phyloP scores from a whole-genome alignment of 2,888 invertebrate genomes.

The Leptinotarsa rubiginosa region DNA sequence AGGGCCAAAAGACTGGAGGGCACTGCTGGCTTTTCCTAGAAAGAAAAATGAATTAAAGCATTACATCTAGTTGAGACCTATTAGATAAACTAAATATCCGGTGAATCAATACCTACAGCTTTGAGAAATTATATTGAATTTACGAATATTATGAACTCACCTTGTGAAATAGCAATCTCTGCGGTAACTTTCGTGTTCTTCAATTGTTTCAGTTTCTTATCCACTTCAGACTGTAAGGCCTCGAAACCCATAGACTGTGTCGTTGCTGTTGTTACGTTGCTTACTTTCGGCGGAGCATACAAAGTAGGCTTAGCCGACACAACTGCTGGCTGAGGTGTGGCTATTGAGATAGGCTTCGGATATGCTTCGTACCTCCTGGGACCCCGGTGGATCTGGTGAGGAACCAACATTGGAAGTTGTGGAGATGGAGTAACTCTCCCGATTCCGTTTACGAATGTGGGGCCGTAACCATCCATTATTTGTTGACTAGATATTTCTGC shows the following conservation, averaged over 20 bases:
- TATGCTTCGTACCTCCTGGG: constrained; percentile 62
- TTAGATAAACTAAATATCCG: too few species aligned
- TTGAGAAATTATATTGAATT: too few species aligned
- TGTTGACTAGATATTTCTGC: constrained; percentile 84
- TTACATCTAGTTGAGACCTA: too few species aligned
- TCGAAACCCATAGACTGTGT: constrained; percentile 67
- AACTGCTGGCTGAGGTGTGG: constrained; percentile 71
- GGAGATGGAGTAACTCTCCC: constrained; percentile 77
- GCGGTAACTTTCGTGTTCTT: constrained; percentile 77
- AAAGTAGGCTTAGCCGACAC: constrained; percentile 78
- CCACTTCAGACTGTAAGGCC: constrained; percentile 70
- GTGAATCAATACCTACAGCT: too few species aligned
- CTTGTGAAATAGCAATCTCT: constrained; percentile 75
- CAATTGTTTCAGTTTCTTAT: constrained; percentile 72
- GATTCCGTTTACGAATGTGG: constrained; percentile 64
- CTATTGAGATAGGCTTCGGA: constrained; percentile 57
- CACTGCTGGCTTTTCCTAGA: constrained; percentile 68
- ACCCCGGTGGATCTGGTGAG: constrained; percentile 71
- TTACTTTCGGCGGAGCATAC: constrained; percentile 69
- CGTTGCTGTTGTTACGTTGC: constrained; percentile 56
- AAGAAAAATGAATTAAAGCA: neutral
- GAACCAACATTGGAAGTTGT: constrained; percentile 76
- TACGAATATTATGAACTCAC: constrained; percentile 46
- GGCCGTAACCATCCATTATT: constrained; percentile 76
- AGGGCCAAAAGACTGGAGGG: constrained; percentile 70